Evolutionary conservation across 2,888 invertebrate species (phyloP).

Genomic region (Serrognathus titanus): DNA sequence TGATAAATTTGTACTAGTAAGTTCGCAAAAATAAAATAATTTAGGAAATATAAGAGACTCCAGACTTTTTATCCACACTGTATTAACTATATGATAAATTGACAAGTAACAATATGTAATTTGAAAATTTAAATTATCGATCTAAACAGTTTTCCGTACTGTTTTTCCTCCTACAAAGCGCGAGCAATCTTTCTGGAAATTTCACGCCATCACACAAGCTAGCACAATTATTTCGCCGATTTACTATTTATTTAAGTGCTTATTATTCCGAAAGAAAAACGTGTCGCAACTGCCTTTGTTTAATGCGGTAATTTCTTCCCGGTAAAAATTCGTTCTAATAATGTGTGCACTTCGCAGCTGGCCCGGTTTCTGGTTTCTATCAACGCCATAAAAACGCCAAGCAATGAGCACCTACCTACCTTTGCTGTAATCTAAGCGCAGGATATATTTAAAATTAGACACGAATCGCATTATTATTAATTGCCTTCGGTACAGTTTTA

Average conservation of each 20-base stretch:
- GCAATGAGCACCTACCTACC: conserved; percentile 18
- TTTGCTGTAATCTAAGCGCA: conserved; percentile 17
- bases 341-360: conserved; percentile 20
- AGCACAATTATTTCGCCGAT: neutral
- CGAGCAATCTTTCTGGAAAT: neutral
- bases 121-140: too few relatives aligned
- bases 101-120: too few relatives aligned
- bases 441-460: conserved; percentile 18
- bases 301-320: conserved; percentile 18
- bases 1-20: too few relatives aligned
- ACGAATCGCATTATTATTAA: neutral
- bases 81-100: too few relatives aligned
- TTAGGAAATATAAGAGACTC: too few relatives aligned
- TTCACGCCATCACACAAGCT: neutral
- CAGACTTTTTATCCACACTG: too few relatives aligned
- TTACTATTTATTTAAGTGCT: neutral
- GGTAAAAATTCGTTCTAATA: conserved; percentile 27
- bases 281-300: conserved; percentile 30
- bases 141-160: too few relatives aligned
- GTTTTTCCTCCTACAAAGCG: too few relatives aligned
- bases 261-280: conserved; percentile 17
- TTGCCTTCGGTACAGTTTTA: too few relatives aligned
- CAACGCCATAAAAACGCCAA: conserved; percentile 19
- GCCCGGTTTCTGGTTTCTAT: conserved; percentile 26
- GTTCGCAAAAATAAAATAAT: too few relatives aligned